Percentiles rank a stretch among this genome's conserved stretches.
These are phyloP conservation scores for Tachuris rubrigastra DNA, from an alignment of 2,113 vertebrate genomes.

Conservation along the genomic window DNA sequence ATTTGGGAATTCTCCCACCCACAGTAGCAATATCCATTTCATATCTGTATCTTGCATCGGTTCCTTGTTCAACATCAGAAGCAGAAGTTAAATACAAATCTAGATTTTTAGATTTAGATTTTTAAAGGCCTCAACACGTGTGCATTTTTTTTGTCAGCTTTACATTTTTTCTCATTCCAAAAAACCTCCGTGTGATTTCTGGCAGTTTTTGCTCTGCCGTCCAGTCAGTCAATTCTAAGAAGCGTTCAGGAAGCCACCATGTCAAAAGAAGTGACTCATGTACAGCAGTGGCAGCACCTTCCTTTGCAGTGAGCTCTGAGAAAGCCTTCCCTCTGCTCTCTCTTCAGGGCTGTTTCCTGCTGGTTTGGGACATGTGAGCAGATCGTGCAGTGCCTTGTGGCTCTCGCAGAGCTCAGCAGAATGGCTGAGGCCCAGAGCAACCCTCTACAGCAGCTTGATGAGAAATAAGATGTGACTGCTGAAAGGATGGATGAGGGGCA, in stretches of 20 bases:
- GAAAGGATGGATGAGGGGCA: neutral
- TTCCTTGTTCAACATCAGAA: neutral
- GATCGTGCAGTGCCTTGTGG: neutral
- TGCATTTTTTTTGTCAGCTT: neutral
- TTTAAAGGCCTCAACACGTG: neutral
- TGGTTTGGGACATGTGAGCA: neutral
- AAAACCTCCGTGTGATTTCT: neutral
- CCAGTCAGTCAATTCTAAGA: neutral
- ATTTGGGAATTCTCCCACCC: neutral
- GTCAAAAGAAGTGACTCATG: neutral
- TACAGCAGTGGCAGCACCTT: neutral
- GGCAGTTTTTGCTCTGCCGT: neutral
- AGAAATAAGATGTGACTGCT: neutral
- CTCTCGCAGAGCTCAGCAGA: neutral
- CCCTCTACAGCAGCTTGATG: neutral
- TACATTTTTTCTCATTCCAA: neutral
- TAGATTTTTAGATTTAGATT: neutral
- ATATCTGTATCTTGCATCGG: neutral
- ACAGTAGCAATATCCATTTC: neutral
- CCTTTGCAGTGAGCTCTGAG: neutral
- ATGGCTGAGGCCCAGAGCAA: neutral
- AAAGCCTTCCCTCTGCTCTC: neutral
- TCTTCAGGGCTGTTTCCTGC: neutral
- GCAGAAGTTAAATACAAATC: neutral
- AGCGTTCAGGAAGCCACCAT: conserved; percentile 24